Evolutionary conservation across 1,140 invertebrate genomes (phyloP).

Genomic region (Drosophila pectinifera): DNA sequence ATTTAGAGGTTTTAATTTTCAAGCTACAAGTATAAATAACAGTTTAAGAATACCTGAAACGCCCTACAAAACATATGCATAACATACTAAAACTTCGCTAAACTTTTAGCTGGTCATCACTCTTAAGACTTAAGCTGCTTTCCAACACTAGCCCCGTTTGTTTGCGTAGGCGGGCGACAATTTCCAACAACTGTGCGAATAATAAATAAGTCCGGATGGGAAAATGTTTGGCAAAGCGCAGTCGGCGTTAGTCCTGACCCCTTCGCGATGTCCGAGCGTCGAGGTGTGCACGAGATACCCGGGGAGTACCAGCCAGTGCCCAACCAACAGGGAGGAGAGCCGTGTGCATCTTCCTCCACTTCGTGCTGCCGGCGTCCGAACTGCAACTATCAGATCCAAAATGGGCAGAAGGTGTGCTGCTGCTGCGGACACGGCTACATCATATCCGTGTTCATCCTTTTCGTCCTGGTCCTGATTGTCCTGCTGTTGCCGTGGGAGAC

Average conservation of each 20-base stretch:
- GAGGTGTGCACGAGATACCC: conserved; percentile 47
- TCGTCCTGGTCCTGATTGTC: conserved; percentile 68
- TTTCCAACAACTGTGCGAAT: conserved; percentile 74
- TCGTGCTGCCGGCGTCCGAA: conserved; percentile 59
- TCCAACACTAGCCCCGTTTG: conserved; percentile 54
- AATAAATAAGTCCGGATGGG: conserved; percentile 63
- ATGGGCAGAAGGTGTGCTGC: conserved; percentile 41
- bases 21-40: too few species aligned
- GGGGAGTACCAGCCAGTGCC: conserved; percentile 70
- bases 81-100: too few species aligned
- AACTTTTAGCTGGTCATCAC: too few species aligned
- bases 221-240: conserved; percentile 46
- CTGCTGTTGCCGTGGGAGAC: conserved; percentile 73
- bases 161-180: conserved; percentile 55
- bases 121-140: conserved; percentile 1
- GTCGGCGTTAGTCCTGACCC: conserved; percentile 18
- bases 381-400: conserved; percentile 10
- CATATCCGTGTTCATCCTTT: conserved; percentile 65
- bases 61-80: too few species aligned
- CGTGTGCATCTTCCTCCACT: conserved; percentile 34
- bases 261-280: conserved; percentile 59
- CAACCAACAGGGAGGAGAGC: conserved; percentile 24
- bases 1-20: too few species aligned
- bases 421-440: conserved; percentile 64
- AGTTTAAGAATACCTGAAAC: too few species aligned